Evolutionary conservation across 92 coral and sea anemone species (phyloP), one percentile per base, ranked within the genome.

Genomic region (Pocillopora meandrina): DNA sequence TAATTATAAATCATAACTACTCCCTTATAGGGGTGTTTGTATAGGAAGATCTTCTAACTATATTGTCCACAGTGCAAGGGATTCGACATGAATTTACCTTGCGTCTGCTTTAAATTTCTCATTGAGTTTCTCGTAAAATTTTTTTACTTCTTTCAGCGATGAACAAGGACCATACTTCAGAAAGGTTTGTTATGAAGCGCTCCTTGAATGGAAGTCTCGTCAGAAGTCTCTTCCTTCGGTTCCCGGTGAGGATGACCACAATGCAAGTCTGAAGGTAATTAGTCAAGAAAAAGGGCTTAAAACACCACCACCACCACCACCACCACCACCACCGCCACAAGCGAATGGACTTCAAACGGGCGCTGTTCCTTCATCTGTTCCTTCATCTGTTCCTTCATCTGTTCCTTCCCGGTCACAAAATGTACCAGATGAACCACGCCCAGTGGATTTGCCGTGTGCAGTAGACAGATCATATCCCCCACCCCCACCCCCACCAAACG

Each of bases 81-180:
- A 42, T 42, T 42, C 52, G 52, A 42, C 52, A 42, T 7, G 52
- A 3, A 42, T 42, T 42, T 42, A 42, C 5, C 52, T 42, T 42
- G 52, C 52, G 52, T 42, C 52, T 42, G 0, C 52, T 3, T 7
- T 7, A 42, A 42, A 42, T 3, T 42, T 42, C 52, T 42, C 52
- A 7, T 42, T 42, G 52, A 42, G 52, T 42, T 59, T 59, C 8
- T 9, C 1, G 12, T 70, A 2, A 33, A 49, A 1, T 70, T 21
- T 42, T 26, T 55, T 70, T 36, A 15, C 18, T 70, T n/a, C 10
- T 80, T 64, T 58, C 14, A 83, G 86, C 47, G 58, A 74, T 23
- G 86, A 83, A 36, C 86, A 83, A 83, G 86, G 86, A 79, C 86
- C 80, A 10, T 83, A 47, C 64, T 74, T 62, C 47, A 58, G 56